Evolutionary conservation across 2,113 vertebrate species (phyloP), one percentile per base, ranked within the genome.

Genomic region (Sander vitreus): DNA sequence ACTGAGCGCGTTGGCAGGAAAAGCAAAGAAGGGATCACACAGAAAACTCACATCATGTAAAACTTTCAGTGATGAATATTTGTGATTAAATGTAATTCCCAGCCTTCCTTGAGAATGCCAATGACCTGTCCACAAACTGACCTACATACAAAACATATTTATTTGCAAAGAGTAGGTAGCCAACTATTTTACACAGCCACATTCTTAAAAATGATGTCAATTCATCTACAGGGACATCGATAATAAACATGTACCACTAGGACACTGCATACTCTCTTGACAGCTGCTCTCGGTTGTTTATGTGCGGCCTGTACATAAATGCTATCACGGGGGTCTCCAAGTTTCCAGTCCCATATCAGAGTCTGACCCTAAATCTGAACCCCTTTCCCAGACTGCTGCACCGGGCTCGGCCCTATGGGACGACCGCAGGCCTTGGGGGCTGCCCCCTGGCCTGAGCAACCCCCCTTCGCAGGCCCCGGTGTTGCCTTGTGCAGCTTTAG

Each of bases 231-330:
- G 83, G 78, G 83, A 90, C 85, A 89, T 73, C 62, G 71, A 84
- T 89, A 91, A 93, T 93, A 94, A 94, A 94, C 91, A 91, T 54
- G 62, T 85, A 87, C 70, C 80, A 62, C 54, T 58, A 88, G 45
- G 82, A 89, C 83, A 53, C 75, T 59, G 77, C 89, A 82, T 84
- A 57, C 73, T 85, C 72, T 85, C 81, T 10, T 88, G 86, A 86
- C 92, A 93, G 88, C 92, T 87, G 81, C 79, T 89, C 74, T 69
- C n/a, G 7, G 82, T 91, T 93, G 90, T 93, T 92, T 88, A 92
- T 90, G 83, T 66, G 66, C 66, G 9, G 76, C 73, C 85, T 78
- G 86, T 90, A 85, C 82, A 83, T 87, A 83, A 88, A 91, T 71
- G 89, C 88, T 87, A 79, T 89, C 92, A 89, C 11, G 79, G 91